phyloP scores from a whole-genome alignment of 1,140 invertebrate species.

The Euwallacea similis region DNA sequence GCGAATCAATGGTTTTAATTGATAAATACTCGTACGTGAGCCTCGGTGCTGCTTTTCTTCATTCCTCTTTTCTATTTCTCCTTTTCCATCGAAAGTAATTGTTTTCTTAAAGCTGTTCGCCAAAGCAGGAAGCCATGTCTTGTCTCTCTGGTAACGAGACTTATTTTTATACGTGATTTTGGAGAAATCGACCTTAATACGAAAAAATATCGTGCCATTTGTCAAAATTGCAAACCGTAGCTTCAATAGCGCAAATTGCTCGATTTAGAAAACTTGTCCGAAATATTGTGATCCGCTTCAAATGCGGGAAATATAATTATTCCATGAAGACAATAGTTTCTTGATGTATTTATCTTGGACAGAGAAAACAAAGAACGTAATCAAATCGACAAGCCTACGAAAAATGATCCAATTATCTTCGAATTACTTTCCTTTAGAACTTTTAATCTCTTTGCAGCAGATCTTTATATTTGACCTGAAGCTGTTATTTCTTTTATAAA shows the following conservation, averaged over 20 bases:
- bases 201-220: not conserved
- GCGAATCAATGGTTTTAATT: conserved; percentile 44
- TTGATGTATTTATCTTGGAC: conserved; percentile 18
- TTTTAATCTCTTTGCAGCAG: conserved; percentile 31
- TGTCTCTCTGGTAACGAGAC: conserved; percentile 19
- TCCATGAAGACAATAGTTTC: not conserved
- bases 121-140: conserved; percentile 14
- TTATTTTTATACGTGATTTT: conserved; percentile 14
- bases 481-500: conserved; percentile 25
- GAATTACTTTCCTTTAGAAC: conserved; percentile 35
- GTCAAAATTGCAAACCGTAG: not conserved
- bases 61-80: conserved; percentile 25
- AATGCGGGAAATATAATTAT: too few species aligned
- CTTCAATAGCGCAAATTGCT: too few species aligned
- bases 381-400: conserved; percentile 22
- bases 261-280: too few species aligned
- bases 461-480: conserved; percentile 29
- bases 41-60: conserved; percentile 31
- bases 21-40: conserved; percentile 49
- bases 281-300: too few species aligned
- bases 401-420: conserved; percentile 35
- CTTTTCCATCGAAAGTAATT: conserved; percentile 26
- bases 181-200: conserved; percentile 2
- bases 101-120: conserved; percentile 26
- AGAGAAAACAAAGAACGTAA: conserved; percentile 15